Conservation (phyloP, 2,113 vertebrate species). For the Maccullochella peelii region DNA sequence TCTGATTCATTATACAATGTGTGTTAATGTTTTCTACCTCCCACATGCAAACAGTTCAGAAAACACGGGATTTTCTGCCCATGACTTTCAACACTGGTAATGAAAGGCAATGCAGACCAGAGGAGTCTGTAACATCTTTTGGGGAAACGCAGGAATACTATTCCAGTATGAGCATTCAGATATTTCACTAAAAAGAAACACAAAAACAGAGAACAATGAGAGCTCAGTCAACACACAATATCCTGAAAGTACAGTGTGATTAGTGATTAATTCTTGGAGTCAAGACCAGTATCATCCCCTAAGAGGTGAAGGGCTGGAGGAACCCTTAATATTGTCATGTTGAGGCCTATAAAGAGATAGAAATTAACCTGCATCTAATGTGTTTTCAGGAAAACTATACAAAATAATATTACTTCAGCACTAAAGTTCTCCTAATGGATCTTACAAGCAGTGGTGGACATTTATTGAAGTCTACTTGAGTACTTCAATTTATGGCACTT, state of each 20-base stretch:
- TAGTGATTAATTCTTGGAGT: not conserved
- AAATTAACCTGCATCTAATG: not conserved
- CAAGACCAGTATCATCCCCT: not conserved
- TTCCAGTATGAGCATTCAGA: conserved; percentile 93
- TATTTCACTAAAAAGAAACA: conserved; percentile 88
- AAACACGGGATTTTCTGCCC: conserved; percentile 86
- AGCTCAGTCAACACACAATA: not conserved
- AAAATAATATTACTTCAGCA: not conserved
- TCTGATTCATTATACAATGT: not conserved
- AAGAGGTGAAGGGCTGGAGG: not conserved
- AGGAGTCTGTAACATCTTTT: conserved; percentile 88
- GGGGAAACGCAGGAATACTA: conserved; percentile 91
- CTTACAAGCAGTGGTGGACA: not conserved
- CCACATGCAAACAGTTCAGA: conserved; percentile 91
- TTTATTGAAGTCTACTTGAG: not conserved
- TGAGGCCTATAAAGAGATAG: not conserved
- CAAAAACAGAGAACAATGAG: not conserved
- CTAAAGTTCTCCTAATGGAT: not conserved
- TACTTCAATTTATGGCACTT: not conserved
- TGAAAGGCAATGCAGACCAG: conserved; percentile 93
- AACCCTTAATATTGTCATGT: not conserved
- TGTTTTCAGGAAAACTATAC: not conserved
- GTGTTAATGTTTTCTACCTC: conserved; percentile 83
- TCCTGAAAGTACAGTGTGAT: not conserved
- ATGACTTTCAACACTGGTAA: conserved; percentile 86